Base-by-base conservation (phyloP, 2,888 invertebrate genomes). In the Chirona hameri region DNA sequence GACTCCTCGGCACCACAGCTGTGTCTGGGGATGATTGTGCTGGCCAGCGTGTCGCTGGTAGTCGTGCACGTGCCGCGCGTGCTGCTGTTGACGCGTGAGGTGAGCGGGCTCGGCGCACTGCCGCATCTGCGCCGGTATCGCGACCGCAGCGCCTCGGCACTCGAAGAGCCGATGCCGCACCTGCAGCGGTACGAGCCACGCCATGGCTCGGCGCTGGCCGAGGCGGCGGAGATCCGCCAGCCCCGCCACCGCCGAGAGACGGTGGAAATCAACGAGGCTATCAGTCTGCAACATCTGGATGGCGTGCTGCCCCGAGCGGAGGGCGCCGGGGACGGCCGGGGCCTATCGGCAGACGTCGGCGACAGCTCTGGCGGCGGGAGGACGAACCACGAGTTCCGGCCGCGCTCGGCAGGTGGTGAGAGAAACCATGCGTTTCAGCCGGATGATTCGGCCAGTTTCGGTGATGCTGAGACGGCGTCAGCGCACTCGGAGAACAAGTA, bases 31-130 rank as follows among this genome's bases (percentile, higher is more conserved):
- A 7, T 79, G 79, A 24, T 79, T 10, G 52, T n/a, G 12, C n/a
- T 21, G 27, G 79, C 48, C 79, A 27, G n/a, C 48, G 27, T 14
- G n/a, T 79, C 79, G 27, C 79, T 79, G 79, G 14, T 46, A 48
- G 48, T 48, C 48, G 52, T 79, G 48, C 79, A 79, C 79, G 18
- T 48, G 79, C 79, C 79, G 46, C 79, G 79, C n/a, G 27, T 79
- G n/a, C 48, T 79, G 48, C 46, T 79, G 27, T 3, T 79, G 48
- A 79, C 79, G 2, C 79, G 52, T 14, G 48, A 15, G 4, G 48
- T 24, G 1, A 46, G 12, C 3, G 79, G 4, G 10, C 21, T 46
- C 2, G 52, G 48, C 79, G 48, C 9, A 31, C 31, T 72, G 72
- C 72, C 72, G 4, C 21, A 39, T 31, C 72, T 72, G 72, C 72